Conservation (phyloP, 2,888 invertebrate species). For the Escarpia spicata region DNA sequence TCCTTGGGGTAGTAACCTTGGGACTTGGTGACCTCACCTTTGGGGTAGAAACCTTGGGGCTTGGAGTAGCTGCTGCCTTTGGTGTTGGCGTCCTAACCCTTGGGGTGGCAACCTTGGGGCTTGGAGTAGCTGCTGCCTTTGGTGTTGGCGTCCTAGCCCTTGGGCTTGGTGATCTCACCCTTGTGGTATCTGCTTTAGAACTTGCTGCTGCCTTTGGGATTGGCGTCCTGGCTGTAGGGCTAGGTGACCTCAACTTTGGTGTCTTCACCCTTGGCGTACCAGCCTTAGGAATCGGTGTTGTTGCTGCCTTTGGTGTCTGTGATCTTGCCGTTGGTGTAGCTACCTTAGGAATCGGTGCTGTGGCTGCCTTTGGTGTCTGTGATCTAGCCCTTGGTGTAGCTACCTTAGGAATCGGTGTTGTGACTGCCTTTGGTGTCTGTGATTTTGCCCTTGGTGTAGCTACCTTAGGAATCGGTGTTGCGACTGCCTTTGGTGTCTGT, state of each 20-base stretch:
- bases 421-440: conserved; percentile 18
- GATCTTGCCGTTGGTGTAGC: conserved; percentile 7
- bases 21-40: background rate
- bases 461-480: background rate
- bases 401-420: background rate
- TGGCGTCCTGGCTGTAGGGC: background rate
- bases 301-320: background rate
- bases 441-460: conserved; percentile 8
- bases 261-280: background rate
- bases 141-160: too few species aligned
- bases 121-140: too few species aligned
- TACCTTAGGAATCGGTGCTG: background rate
- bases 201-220: background rate
- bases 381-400: conserved; percentile 5
- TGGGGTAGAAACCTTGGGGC: conserved; percentile 23
- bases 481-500: conserved; percentile 18
- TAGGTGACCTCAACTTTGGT: background rate
- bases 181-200: background rate
- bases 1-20: conserved; percentile 21
- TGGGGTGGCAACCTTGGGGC: background rate
- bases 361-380: conserved; percentile 22
- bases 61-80: too few species aligned
- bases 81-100: background rate
- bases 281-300: background rate
- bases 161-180: background rate